phyloP scores from a whole-genome alignment of 2,797 vertebrate genomes.

The Myotis findleyi region DNA sequence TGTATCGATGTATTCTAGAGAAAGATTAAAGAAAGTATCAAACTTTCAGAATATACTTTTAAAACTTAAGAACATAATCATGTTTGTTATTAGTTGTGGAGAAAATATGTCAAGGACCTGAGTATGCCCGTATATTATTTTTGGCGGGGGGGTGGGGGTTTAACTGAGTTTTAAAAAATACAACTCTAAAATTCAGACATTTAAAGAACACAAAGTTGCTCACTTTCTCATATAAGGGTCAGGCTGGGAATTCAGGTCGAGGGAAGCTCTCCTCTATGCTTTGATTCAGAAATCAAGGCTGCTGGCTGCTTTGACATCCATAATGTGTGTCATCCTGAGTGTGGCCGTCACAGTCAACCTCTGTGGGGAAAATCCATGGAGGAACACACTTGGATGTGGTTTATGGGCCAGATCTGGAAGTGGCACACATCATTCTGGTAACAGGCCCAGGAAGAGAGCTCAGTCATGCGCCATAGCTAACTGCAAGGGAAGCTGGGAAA shows the following conservation, averaged over 20 bases:
- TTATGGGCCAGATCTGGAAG: background rate
- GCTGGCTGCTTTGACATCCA: background rate
- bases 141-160: background rate
- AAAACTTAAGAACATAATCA: background rate
- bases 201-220: background rate
- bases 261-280: background rate
- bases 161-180: background rate
- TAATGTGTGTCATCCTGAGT: no score
- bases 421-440: background rate
- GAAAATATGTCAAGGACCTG: background rate
- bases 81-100: background rate
- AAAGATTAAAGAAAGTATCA: slow-evolving; percentile 5
- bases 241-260: background rate
- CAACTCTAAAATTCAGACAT: background rate
- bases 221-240: background rate
- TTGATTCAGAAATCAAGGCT: background rate
- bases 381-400: background rate
- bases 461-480: background rate
- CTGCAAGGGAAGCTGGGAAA: background rate
- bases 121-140: background rate
- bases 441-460: background rate
- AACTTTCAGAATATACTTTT: background rate
- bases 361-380: background rate
- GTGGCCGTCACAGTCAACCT: background rate
- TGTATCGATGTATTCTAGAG: background rate